These are phyloP conservation scores for Mesitornis unicolor DNA, from an alignment of 2,113 vertebrate genomes.

Conservation along the genomic window DNA sequence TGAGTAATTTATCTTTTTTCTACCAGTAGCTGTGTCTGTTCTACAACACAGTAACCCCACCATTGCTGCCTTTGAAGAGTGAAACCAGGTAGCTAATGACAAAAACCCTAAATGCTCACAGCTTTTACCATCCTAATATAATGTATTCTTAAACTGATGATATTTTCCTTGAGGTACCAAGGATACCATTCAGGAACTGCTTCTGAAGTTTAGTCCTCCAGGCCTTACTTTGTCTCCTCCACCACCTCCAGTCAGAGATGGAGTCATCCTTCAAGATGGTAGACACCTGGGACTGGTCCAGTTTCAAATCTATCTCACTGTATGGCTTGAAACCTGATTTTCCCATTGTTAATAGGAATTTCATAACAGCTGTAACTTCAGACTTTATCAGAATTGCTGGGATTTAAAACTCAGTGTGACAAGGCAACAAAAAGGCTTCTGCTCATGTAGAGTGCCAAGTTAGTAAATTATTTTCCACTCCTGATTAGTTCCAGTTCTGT, in stretches of 20 bases:
- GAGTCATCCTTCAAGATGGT: background rate
- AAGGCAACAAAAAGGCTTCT: background rate
- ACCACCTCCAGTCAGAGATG: background rate
- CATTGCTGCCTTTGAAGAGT: background rate
- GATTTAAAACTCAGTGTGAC: background rate
- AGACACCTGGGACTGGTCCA: background rate
- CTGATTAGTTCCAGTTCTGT: background rate
- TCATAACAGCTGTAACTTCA: background rate
- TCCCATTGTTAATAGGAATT: background rate
- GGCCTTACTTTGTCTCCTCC: background rate
- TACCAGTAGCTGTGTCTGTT: background rate
- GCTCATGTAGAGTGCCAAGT: background rate
- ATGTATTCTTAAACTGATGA: background rate
- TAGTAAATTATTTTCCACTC: background rate
- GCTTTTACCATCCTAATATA: background rate
- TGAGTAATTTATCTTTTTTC: background rate
- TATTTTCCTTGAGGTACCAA: background rate
- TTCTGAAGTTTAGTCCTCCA: background rate
- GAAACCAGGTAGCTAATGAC: background rate
- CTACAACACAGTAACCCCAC: background rate
- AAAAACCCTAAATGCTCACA: background rate
- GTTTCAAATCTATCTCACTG: background rate
- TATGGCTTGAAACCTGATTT: background rate
- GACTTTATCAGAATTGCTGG: background rate
- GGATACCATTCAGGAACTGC: background rate